Evolutionary conservation across 2,113 vertebrate genomes (phyloP), one percentile per base, ranked within the genome.

Genomic region (Etheostoma spectabile): DNA sequence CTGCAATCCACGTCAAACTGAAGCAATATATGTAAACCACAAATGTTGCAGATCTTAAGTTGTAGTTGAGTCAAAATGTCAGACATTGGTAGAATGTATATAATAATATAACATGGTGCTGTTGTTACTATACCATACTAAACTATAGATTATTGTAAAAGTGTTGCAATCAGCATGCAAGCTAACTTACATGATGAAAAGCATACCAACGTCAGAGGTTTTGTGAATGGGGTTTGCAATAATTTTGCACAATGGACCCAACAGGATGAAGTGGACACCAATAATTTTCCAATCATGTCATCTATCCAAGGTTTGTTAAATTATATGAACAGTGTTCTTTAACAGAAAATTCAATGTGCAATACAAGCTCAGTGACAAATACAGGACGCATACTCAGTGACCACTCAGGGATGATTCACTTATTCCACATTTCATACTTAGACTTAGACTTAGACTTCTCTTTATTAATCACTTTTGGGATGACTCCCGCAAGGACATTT

Each of bases 181-280:
- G n/a, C 6, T 75, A 45, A 64, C 24, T 11, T 3, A 61, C 30
- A 38, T 42, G 21, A 21, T 63, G 18, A n/a, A 33, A 74, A 22
- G 51, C 22, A 53, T 19, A 38, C 6, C 22, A 19, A 21, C 49
- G 24, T 62, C 16, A 15, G 14, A 24, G 42, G 33, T n/a, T 27
- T 49, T 27, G 24, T 11, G 3, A 75, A 67, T 66, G n/a, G 24
- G 64, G 56, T 48, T 48, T 83, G 71, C 59, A 84, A 75, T 59
- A 33, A 2, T 56, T 24, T 45, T 45, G 8, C 27, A 77, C 53
- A 71, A 79, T n/a, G 24, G 33, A 63, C 13, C 1, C 42, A 42
- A 45, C 30, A 33, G 59, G 59, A 22, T 22, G 8, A 42, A 21
- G 6, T 19, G 7, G 49, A 18, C 15, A 3, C 21, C 21, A 8